Evolutionary conservation across 2,113 vertebrate species (phyloP).

Genomic region (Tyrannus savana): DNA sequence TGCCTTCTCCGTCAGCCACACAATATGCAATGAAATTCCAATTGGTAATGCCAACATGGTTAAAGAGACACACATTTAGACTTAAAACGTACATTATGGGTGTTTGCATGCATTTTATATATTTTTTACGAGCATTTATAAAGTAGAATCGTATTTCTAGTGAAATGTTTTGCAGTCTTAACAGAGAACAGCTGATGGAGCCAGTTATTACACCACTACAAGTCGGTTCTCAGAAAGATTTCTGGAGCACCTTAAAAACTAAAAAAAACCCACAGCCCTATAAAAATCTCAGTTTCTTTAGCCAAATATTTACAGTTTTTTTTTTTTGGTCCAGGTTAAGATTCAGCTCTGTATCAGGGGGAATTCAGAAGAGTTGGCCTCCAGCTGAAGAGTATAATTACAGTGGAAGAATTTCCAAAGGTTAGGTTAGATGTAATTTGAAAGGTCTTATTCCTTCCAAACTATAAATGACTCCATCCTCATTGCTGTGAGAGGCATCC

Average conservation of each 20-base stretch:
- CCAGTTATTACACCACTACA: neutral
- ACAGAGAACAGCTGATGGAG: neutral
- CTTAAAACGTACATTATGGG: neutral
- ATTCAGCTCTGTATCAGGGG: neutral
- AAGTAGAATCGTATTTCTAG: conserved; percentile 26
- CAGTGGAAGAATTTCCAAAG: neutral
- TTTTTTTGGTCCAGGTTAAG: neutral
- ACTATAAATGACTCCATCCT: neutral
- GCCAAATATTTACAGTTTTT: neutral
- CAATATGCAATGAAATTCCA: conserved; percentile 39
- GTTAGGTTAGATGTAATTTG: neutral
- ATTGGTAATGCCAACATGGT: neutral
- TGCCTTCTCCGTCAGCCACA: conserved; percentile 18
- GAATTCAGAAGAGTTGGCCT: neutral
- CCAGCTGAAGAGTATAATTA: neutral
- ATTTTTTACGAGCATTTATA: conserved; percentile 3
- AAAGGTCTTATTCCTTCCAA: neutral
- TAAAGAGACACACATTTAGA: conserved; percentile 17
- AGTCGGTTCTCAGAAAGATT: conserved; percentile 10
- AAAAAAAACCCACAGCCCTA: neutral
- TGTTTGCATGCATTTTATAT: neutral
- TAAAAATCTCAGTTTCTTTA: neutral
- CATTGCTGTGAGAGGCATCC: neutral
- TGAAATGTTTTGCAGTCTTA: conserved; percentile 34
- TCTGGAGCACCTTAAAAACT: conserved; percentile 1